Base-by-base conservation (phyloP, 2,888 invertebrate genomes). In the Nephrotoma guestfalica region DNA sequence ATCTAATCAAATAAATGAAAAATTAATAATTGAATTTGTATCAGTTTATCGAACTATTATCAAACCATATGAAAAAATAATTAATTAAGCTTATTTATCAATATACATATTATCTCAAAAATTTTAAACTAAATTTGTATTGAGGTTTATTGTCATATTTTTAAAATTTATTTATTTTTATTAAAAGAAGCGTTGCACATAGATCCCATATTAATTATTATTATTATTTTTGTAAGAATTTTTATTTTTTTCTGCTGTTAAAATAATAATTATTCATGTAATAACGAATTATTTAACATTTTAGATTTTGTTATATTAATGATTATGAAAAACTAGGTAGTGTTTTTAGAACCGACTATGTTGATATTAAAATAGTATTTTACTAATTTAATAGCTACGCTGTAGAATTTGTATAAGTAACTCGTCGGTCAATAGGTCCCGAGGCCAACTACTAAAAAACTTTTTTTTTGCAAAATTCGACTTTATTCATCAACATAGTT, bases 1-100 rank as follows among this genome's bases (percentile, higher is more conserved):
- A 94, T 88, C 91, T 91, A 30, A 30, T 71, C 6, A 18, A 89
- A 86, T 90, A 88, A 87, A 86, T 11, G 85, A 43, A 15, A 51
- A 15, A 7, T 83, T 71, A 15, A 57, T 57, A 57, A 6, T 57
- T 57, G 0, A 57, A 4, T 43, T 43, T 11, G 43, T 43, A 30
- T 30, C 30, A 30, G 30, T 30, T 30, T 30, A 15, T 57, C 18
- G 57, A 6, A 1, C 18, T 57, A 2, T 30, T 30, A 30, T 30
- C 2, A 30, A 30, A 30, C 2, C 30, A 2, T 30, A 30, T 30
- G 30, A 30, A 71, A 71, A 71, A 6, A 71, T 30, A 71, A 57
- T 71, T 30, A 71, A 71, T 71, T 30, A 43, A 85, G 18, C 42
- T 41, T 15, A 85, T 85, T 18, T 71, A 57, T 57, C 18, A 18